Percentiles rank a stretch among this genome's conserved stretches.
These are phyloP conservation scores for Chanos chanos DNA, from an alignment of 2,797 vertebrate species.

Conservation along the genomic window DNA sequence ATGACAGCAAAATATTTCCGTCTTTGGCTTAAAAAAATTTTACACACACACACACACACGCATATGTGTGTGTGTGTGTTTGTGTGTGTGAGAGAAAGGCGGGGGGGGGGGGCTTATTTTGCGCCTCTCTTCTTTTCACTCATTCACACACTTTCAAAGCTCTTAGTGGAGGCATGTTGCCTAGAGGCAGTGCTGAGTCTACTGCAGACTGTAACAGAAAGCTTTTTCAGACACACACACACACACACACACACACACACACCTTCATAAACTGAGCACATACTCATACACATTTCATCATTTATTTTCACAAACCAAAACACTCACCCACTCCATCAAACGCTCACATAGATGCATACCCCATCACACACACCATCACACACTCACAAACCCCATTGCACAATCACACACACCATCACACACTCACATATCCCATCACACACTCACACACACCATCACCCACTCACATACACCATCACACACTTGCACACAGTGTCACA, in stretches of 20 bases:
- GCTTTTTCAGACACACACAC: neutral
- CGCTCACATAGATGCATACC: slow-evolving; percentile 4
- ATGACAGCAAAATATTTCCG: too few species aligned
- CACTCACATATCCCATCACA: neutral
- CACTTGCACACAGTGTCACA: neutral
- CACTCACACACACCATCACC: slow-evolving; percentile 22
- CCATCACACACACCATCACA: slow-evolving; percentile 2
- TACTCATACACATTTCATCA: neutral
- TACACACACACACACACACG: neutral
- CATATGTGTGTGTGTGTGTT: too few species aligned
- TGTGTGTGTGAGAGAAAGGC: too few species aligned
- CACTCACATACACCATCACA: slow-evolving; percentile 5
- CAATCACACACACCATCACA: slow-evolving; percentile 5
- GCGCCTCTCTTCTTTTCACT: slow-evolving; percentile 40
- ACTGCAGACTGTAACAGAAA: too few species aligned
- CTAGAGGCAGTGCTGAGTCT: too few species aligned
- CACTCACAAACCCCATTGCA: slow-evolving; percentile 20
- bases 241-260: neutral
- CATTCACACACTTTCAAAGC: neutral
- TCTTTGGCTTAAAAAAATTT: too few species aligned
- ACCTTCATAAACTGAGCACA: too few species aligned
- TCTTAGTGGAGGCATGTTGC: too few species aligned
- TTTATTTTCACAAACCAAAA: slow-evolving; percentile 25
- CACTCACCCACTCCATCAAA: slow-evolving; percentile 31
- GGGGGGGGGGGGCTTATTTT: slow-evolving; percentile 48